Base-by-base conservation (phyloP, 2,888 invertebrate genomes). In the Drosophila mercatorum region DNA sequence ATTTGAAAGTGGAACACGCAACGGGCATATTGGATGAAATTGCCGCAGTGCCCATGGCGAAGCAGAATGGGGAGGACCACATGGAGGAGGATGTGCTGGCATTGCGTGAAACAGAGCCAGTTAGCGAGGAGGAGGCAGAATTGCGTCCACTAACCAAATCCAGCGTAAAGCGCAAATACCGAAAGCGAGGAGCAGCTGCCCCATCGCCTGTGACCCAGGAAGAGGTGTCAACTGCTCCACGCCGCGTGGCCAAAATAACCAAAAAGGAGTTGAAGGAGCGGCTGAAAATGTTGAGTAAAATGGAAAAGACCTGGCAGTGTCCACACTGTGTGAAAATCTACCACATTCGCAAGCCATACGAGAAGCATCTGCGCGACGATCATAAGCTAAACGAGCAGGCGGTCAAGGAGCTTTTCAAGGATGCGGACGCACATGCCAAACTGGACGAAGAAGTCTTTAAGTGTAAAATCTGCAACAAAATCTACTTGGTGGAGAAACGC, bases 291-390 rank as follows among this genome's bases (percentile, higher is more conserved):
- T 44, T 90, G 1, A 88, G 83, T 44, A 92, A 91, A 57, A 88
- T 90, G 66, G 92, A 92, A 17, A 91, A 85, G 68, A 76, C 83
- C 3, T 92, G 91, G 83, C 75, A 91, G 65, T 93, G 93, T 65
- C 85, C 89, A 6, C 80, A 89, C 47, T 93, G 93, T 58, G 90
- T 92, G 0, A 92, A 92, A 68, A 88, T 92, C 31, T 93, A 93
- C 68, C 90, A 92, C 46, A 91, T 92, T 53, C 88, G 91, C 5
- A 92, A 92, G 51, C 91, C 92, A 0, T 92, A 91, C 61, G 91
- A 92, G 38, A 91, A 91, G 28, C 93, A 93, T 81, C 75, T 93
- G 43, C 82, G 89, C 10, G 88, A 89, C 5, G 90, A 92, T 59
- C 93, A 93, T 68, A 83, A 88, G 26, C 70, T 88, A 10, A 66